phyloP scores from a whole-genome alignment of 1,140 invertebrate genomes.

The Pseudoatta argentina region DNA sequence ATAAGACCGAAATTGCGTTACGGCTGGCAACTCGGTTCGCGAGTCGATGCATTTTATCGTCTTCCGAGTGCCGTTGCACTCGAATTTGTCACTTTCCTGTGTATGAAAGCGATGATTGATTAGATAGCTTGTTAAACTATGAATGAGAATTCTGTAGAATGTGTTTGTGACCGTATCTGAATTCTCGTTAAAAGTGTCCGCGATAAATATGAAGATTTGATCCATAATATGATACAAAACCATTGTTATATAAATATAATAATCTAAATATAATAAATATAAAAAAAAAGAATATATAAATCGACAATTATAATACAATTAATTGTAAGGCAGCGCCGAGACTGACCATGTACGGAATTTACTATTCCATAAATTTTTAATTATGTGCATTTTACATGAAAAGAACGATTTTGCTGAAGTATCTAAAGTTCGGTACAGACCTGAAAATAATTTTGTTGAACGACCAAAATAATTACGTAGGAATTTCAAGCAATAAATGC shows the following conservation, averaged over 20 bases:
- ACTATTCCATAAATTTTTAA: neutral
- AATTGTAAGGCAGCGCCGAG: too few relatives aligned
- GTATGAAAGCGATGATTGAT: slow-evolving; percentile 40
- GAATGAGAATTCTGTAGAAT: neutral
- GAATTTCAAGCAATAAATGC: too few relatives aligned
- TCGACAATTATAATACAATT: neutral
- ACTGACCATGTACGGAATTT: too few relatives aligned
- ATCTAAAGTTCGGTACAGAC: too few relatives aligned
- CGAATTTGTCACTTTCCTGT: slow-evolving; percentile 40
- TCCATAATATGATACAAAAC: neutral
- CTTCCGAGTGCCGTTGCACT: neutral
- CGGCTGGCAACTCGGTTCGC: neutral
- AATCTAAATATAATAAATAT: too few relatives aligned
- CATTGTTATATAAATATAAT: too few relatives aligned
- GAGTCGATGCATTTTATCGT: slow-evolving; percentile 44
- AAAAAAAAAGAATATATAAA: neutral
- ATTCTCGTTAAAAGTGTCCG: neutral
- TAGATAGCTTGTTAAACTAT: neutral
- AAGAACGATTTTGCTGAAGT: too few relatives aligned
- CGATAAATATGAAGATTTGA: neutral
- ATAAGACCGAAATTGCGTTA: slow-evolving; percentile 57
- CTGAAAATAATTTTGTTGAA: too few relatives aligned
- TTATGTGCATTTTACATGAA: neutral
- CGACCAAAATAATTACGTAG: too few relatives aligned
- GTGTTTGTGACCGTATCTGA: neutral